These are phyloP conservation scores for Pyrocephalus nanus DNA, from an alignment of 2,797 vertebrate genomes.

Conservation along the genomic window DNA sequence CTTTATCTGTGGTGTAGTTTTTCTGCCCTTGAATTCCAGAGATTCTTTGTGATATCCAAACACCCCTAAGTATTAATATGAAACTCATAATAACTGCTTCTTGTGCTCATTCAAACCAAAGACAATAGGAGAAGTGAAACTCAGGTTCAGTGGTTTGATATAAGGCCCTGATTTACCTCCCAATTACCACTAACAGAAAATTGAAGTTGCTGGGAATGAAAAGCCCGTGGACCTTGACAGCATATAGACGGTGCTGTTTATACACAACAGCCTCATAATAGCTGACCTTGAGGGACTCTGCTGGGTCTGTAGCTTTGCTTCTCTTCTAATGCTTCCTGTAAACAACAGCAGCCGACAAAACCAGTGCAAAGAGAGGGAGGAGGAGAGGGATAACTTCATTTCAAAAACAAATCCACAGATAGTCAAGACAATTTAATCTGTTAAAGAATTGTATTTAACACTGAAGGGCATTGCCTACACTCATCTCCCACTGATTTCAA, in stretches of 20 bases:
- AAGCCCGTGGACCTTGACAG: conserved; percentile 19
- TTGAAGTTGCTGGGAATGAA: conserved; percentile 8
- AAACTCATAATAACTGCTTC: neutral
- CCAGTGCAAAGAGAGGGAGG: neutral
- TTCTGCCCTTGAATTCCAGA: neutral
- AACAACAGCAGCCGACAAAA: conserved; percentile 28
- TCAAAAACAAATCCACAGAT: neutral
- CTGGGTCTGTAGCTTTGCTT: neutral
- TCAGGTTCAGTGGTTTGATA: neutral
- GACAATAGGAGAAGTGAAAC: neutral
- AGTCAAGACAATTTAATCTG: neutral
- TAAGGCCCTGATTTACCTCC: neutral
- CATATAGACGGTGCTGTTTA: conserved; percentile 8
- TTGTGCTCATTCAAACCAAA: neutral
- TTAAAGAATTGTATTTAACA: neutral
- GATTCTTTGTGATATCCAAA: neutral
- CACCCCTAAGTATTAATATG: neutral
- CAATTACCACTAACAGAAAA: conserved; percentile 4
- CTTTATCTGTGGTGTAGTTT: neutral
- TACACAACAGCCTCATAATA: neutral
- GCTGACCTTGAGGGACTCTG: conserved; percentile 30
- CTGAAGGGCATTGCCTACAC: neutral
- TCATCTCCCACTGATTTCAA: neutral
- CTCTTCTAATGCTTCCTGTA: neutral
- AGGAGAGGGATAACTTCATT: neutral